Evolutionary conservation across 64 coral and sea anemone species (phyloP).

Genomic region (Anthopleura sola): DNA sequence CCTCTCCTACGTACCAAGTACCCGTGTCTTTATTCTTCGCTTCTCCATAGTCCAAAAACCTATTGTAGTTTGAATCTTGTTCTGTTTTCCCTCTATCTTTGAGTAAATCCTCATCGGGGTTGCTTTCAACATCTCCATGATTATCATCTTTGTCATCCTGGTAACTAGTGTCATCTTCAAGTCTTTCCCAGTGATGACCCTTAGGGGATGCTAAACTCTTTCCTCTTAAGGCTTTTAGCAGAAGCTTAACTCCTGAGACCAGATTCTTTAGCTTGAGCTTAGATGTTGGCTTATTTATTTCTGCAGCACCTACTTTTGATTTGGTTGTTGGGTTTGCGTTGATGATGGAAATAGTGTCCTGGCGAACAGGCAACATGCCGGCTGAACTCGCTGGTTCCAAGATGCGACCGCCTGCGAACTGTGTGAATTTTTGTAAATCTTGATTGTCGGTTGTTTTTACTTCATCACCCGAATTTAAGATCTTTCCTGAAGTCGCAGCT

Average conservation of each 20-base stretch:
- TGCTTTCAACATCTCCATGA: background rate
- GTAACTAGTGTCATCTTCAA: background rate
- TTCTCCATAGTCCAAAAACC: background rate
- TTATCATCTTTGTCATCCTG: background rate
- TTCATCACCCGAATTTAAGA: background rate
- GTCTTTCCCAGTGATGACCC: background rate
- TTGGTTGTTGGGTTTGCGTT: slow-evolving; percentile 7
- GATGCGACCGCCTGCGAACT: slow-evolving; percentile 14
- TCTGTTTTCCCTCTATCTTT: background rate
- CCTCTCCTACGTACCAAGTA: background rate
- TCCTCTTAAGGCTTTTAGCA: slow-evolving; percentile 9
- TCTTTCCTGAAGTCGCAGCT: slow-evolving; percentile 16
- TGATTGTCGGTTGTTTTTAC: background rate
- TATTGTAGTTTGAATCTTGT: background rate
- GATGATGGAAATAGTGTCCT: background rate
- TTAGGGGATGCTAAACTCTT: background rate
- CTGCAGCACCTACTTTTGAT: background rate
- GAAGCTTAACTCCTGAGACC: background rate
- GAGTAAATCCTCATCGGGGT: background rate
- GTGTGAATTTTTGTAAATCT: background rate
- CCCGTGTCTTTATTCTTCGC: background rate
- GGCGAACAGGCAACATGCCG: background rate
- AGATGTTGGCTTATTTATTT: background rate
- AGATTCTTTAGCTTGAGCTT: background rate
- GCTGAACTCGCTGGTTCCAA: background rate